Conservation (phyloP, 37 sponge, comb jelly and placozoan species). For the Beroe forskalii region DNA sequence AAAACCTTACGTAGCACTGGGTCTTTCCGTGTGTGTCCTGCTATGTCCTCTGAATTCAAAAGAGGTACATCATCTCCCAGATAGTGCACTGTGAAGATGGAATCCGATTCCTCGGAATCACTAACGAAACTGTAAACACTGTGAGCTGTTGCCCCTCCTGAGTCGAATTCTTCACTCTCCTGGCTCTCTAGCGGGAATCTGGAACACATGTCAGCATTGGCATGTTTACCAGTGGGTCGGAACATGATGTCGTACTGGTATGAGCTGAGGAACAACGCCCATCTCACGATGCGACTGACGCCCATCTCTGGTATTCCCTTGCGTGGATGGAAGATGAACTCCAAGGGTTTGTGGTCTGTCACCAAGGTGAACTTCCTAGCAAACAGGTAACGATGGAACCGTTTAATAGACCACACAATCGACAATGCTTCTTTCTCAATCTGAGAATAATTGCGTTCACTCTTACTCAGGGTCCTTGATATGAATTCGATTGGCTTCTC, state of each 20-base stretch:
- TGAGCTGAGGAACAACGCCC: slow-evolving; percentile 34
- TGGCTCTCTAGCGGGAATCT: not conserved
- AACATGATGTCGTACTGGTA: slow-evolving; percentile 32
- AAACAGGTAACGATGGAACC: not conserved
- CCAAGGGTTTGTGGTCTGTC: slow-evolving; percentile 8
- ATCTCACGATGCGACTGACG: not conserved
- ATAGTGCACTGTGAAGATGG: not conserved
- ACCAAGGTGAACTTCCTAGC: not conserved
- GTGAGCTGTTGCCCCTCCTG: too few relatives aligned
- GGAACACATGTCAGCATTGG: slow-evolving; percentile 46
- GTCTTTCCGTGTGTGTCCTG: slow-evolving; percentile 31
- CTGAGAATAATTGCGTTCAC: too few relatives aligned
- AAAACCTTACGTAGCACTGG: slow-evolving; percentile 51
- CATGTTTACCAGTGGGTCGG: slow-evolving; percentile 12
- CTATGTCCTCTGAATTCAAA: not conserved
- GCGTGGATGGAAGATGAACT: not conserved
- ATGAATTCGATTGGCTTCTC: slow-evolving; percentile 72
- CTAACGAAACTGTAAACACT: too few relatives aligned
- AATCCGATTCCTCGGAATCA: not conserved
- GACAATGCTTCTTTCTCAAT: not conserved
- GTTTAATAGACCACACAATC: not conserved
- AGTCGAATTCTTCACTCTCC: not conserved
- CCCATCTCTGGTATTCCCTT: not conserved
- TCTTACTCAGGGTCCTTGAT: slow-evolving; percentile 72
- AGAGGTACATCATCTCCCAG: not conserved